Evolutionary conservation across 2,113 vertebrate genomes (phyloP), one percentile per base, ranked within the genome.

Genomic region (Poecilia latipinna): DNA sequence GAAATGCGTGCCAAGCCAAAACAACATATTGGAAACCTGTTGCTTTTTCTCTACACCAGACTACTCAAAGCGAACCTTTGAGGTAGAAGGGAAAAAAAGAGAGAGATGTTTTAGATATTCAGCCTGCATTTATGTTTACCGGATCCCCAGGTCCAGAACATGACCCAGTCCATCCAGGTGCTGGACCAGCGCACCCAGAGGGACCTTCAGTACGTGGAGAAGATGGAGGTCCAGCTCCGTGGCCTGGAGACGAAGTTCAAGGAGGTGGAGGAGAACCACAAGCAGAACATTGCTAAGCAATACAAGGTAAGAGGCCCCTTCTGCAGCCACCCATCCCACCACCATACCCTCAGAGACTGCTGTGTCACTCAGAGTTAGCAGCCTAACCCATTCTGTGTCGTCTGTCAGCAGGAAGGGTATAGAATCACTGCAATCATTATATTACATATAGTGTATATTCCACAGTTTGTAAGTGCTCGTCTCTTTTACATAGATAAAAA

Each of bases 101-200:
- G 13, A 39, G 2, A 17, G 17, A 19, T 7, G 19, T 48, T 48
- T 48, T 48, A 65, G 35, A 26, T 13, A 19, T 48, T 61, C 37
- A 48, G n/a, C 26, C 69, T 61, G 32, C 11, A 74, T 42, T 11
- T 61, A 7, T 80, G 22, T 42, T 10, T 66, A 3, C 61, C 48
- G n/a, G 66, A 69, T 51, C 29, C 51, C 7, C 92, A 99, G 98
- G 98, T 99, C 94, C 98, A 99, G 90, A 99, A 99, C 94, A 99
- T 99, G 97, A 98, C 97, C 77, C 97, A 99, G 83, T 99, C 97
- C 70, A 99, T 99, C 92, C 97, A 99, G 89, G 97, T 99, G 68
- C 92, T 99, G 95, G 97, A 99, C 93, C 96, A 97, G 95, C 89
- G 98, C 80, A 99, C 97, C 48, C 98, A 99, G 89, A 95, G 97